A percentile compares a stretch with the other conserved stretches of the same genome.
These are phyloP conservation scores for Phyllotis vaccarum DNA, from an alignment of 2,797 vertebrate genomes.

Conservation along the genomic window DNA sequence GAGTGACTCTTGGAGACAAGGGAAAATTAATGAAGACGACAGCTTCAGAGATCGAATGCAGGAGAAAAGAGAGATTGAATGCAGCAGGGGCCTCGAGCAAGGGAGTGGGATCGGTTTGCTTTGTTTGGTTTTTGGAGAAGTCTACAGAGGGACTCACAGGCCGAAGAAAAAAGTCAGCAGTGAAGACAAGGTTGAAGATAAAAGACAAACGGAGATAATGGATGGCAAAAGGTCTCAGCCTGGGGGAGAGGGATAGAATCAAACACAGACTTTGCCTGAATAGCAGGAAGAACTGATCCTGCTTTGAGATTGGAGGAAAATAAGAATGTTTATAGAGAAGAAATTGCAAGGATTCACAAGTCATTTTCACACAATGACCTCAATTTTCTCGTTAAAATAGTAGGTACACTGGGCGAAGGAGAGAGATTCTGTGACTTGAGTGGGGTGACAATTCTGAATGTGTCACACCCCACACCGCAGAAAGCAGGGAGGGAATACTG, in stretches of 20 bases:
- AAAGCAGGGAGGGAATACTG: slow-evolving; percentile 51
- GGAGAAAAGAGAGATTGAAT: slow-evolving; percentile 46
- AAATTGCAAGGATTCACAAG: slow-evolving; percentile 35
- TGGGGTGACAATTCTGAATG: slow-evolving; percentile 44
- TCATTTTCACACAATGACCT: slow-evolving; percentile 61
- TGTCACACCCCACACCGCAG: not conserved
- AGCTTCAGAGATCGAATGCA: not conserved
- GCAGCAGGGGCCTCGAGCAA: not conserved
- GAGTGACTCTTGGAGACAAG: not conserved
- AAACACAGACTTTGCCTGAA: slow-evolving; percentile 43
- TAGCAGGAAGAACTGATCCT: slow-evolving; percentile 31
- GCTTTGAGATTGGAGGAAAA: slow-evolving; percentile 5
- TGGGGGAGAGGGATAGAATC: slow-evolving; percentile 45
- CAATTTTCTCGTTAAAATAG: slow-evolving; percentile 74
- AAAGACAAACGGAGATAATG: slow-evolving; percentile 60
- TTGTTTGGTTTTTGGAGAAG: slow-evolving; percentile 39
- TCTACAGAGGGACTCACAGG: not conserved
- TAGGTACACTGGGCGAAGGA: slow-evolving; percentile 12
- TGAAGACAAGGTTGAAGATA: slow-evolving; percentile 51
- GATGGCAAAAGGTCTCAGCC: slow-evolving; percentile 51
- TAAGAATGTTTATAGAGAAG: slow-evolving; percentile 40
- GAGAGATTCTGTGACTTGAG: not conserved
- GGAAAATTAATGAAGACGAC: slow-evolving; percentile 33
- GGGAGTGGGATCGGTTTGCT: slow-evolving; percentile 30
- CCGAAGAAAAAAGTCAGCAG: slow-evolving; percentile 10